phyloP scores from a whole-genome alignment of 1,140 invertebrate genomes.

The Rhagoletis zephyria region DNA sequence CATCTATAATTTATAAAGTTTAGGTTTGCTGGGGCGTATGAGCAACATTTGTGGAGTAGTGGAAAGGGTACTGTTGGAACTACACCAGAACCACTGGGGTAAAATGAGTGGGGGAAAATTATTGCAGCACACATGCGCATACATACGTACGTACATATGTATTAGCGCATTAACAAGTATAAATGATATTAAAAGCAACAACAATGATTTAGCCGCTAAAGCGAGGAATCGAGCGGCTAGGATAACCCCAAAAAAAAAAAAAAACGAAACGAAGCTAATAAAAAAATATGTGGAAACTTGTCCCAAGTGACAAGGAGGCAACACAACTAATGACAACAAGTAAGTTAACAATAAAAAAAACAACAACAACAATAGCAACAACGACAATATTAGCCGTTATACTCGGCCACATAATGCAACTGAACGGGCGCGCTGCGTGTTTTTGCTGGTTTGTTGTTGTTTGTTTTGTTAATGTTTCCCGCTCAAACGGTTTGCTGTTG shows the following conservation, averaged over 20 bases:
- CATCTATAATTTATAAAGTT: neutral
- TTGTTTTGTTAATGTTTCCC: neutral
- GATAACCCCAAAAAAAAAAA: neutral
- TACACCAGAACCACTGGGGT: neutral
- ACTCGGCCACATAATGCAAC: neutral
- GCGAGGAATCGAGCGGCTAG: neutral
- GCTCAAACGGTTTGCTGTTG: neutral
- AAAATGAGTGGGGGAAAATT: neutral
- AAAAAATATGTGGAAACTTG: constrained; percentile 3
- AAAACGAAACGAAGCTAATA: neutral
- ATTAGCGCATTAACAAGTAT: neutral
- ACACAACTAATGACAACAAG: constrained; percentile 15
- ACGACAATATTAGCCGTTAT: neutral
- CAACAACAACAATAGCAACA: constrained; percentile 4
- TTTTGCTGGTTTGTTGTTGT: neutral
- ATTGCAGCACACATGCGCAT: neutral
- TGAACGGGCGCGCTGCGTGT: neutral
- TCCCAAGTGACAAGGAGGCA: constrained; percentile 3
- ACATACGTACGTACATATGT: neutral
- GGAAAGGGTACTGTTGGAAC: neutral
- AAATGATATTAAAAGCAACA: constrained; percentile 44
- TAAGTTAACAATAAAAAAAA: neutral
- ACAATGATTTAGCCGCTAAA: neutral
- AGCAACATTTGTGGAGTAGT: neutral
- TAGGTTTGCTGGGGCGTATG: neutral